Conservation (phyloP, 2,888 invertebrate species). For the Synergus umbraculus region DNA sequence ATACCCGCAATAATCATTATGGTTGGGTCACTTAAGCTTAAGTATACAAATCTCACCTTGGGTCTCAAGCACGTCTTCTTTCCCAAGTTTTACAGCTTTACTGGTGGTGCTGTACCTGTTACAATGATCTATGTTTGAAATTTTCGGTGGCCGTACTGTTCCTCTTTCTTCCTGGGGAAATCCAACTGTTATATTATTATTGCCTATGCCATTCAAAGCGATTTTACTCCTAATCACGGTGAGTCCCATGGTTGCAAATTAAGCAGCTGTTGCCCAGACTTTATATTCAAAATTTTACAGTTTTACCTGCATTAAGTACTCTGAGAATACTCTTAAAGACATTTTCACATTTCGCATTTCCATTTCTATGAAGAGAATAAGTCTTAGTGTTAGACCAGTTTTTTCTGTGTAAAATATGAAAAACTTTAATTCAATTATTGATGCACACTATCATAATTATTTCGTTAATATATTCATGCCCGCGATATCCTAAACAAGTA, state of each 20-base stretch:
- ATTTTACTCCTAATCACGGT: neutral
- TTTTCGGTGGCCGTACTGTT: slow-evolving; percentile 62
- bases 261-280: neutral
- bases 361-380: too few species aligned
- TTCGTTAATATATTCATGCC: too few species aligned
- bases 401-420: too few species aligned
- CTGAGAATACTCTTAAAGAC: too few species aligned
- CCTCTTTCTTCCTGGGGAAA: slow-evolving; percentile 46
- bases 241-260: neutral
- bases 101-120: neutral
- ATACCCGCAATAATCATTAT: neutral
- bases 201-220: neutral
- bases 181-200: slow-evolving; percentile 19
- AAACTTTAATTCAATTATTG: too few species aligned
- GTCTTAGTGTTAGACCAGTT: too few species aligned
- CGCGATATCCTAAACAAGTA: slow-evolving; percentile 4
- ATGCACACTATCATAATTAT: too few species aligned
- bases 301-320: neutral
- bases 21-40: neutral
- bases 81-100: neutral
- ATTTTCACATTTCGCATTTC: too few species aligned
- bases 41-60: neutral
- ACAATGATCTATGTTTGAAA: neutral
- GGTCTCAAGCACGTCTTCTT: neutral
- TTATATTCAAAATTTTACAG: neutral